A percentile compares a stretch with the other conserved stretches of the same genome.
Evolutionary conservation across 2,888 invertebrate genomes (phyloP).

Genomic region (Seladonia tumulorum): DNA sequence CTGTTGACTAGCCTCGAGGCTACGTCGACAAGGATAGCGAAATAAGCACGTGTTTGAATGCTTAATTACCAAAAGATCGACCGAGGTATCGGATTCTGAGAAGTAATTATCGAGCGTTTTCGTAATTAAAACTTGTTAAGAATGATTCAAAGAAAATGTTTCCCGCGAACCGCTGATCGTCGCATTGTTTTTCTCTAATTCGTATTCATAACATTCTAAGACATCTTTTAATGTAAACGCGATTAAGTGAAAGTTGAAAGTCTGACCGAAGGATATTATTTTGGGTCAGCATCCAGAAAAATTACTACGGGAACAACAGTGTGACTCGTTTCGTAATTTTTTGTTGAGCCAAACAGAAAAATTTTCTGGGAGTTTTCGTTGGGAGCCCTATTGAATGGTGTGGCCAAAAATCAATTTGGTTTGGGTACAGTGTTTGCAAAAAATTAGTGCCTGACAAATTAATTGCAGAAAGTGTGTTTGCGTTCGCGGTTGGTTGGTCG

Average conservation of each 20-base stretch:
- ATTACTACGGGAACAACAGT: not conserved
- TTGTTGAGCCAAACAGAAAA: no score
- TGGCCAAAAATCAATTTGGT: no score
- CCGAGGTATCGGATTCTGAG: conserved; percentile 19
- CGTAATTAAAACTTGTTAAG: conserved; percentile 19
- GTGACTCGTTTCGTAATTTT: no score
- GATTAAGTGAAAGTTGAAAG: conserved; percentile 7
- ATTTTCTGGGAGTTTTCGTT: no score
- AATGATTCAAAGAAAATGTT: conserved; percentile 5
- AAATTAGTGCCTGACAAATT: not conserved
- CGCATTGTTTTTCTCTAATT: not conserved
- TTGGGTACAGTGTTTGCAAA: not conserved
- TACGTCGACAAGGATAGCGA: not conserved
- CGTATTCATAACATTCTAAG: not conserved
- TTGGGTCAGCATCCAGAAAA: not conserved
- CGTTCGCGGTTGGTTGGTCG: not conserved
- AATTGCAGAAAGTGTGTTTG: not conserved
- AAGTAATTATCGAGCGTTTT: conserved; percentile 30
- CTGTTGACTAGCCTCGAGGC: not conserved
- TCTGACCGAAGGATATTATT: not conserved
- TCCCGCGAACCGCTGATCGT: not conserved
- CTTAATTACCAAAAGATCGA: conserved; percentile 19
- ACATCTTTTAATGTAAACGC: not conserved
- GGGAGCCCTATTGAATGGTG: no score
- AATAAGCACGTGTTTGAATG: not conserved